Base-by-base conservation (phyloP, 2,797 vertebrate genomes). In the Poecile montanus region DNA sequence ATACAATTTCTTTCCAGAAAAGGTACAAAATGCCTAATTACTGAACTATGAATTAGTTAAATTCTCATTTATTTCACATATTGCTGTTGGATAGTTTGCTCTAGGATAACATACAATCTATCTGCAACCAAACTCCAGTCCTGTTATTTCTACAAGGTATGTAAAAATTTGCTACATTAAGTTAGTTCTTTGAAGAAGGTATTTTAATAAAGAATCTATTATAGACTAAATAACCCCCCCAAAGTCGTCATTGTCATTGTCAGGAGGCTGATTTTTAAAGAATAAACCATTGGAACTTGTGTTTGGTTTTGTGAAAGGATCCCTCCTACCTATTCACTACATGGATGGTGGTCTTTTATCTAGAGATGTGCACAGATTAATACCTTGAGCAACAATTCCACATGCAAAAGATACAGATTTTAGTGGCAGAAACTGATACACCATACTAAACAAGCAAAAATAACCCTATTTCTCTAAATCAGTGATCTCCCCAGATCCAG, bases 151-250 rank as follows among this genome's bases (percentile, higher is more conserved):
- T 32, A 32, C 11, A 75, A 56, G 10, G 4, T 48, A 16, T 30
- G 8, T 17, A 63, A 60, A 67, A 73, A 70, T 13, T 21, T 5
- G 10, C n/a, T 51, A 34, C 25, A 50, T 36, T 51, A 38, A 77
- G 7, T 57, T 23, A 42, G 6, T 32, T 42, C 14, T 7, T 29
- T 26, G 8, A 70, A 92, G 76, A 82, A 7, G 19, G 21, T 25
- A 44, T 51, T 66, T 89, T 32, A 68, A 75, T 42, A 62, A 8
- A 62, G 4, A 65, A 14, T 36, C 19, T 53, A 32, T 45, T 61
- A 50, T 19, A 63, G 19, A 67, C 32, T 48, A 65, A 7, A 63
- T 78, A 68, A 20, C 2, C 9, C 0, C 1, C 4, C 6, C 2
- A 8, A 26, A 67, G 7, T n/a, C 63, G 5, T 62, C 25, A 16